Evolutionary conservation across 2,888 invertebrate species (phyloP).

Genomic region (Bombylius discolor): DNA sequence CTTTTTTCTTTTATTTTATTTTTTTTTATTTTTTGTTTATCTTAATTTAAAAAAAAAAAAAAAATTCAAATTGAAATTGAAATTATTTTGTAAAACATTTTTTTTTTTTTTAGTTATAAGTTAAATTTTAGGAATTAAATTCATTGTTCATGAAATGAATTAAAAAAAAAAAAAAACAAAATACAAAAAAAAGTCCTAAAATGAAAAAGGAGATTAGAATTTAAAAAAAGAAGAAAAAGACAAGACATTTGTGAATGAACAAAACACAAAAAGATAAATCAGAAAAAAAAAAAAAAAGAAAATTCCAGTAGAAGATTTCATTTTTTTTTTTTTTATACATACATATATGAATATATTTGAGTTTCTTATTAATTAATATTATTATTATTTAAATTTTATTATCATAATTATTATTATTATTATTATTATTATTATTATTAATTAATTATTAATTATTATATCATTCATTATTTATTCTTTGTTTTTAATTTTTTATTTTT

Average conservation of each 20-base stretch:
- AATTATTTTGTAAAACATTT: neutral
- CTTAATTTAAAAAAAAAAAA: too few relatives aligned
- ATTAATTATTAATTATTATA: conserved; percentile 4
- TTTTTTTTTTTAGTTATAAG: neutral
- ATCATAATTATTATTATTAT: neutral
- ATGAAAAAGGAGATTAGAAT: too few relatives aligned
- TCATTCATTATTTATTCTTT: conserved; percentile 8
- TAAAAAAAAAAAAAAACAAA: neutral
- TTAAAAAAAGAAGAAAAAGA: neutral
- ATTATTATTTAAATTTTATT: conserved; percentile 1
- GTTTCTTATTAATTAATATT: neutral
- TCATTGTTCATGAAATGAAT: conserved; percentile 7
- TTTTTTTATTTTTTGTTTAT: too few relatives aligned
- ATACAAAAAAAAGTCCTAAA: neutral
- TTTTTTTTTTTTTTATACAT: conserved; percentile 2
- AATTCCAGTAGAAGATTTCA: conserved; percentile 12
- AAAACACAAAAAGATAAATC: too few relatives aligned
- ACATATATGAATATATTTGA: neutral
- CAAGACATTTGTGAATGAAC: conserved; percentile 5
- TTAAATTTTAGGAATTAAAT: conserved; percentile 5
- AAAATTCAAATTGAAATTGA: neutral
- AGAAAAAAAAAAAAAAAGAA: neutral
- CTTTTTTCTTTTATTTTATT: neutral
- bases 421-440: conserved; percentile 7
- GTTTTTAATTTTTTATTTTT: conserved; percentile 9